phyloP scores from a whole-genome alignment of 2,888 invertebrate genomes.

The Drosophila emarginata region DNA sequence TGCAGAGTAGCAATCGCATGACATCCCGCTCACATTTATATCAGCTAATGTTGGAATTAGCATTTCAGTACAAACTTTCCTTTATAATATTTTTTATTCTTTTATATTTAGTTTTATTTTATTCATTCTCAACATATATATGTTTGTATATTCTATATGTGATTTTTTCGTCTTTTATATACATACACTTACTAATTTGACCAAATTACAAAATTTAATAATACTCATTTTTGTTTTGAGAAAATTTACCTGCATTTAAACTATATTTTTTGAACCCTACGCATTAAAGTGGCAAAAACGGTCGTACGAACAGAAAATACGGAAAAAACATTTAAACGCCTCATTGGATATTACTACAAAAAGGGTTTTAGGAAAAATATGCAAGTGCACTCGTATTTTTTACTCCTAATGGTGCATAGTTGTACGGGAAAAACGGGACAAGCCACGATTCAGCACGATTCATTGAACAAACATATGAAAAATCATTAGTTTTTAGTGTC shows the following conservation, averaged over 20 bases:
- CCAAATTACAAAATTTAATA: background rate
- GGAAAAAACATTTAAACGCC: background rate
- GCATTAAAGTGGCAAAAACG: too few species aligned
- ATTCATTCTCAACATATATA: too few species aligned
- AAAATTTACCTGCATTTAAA: background rate
- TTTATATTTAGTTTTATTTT: too few species aligned
- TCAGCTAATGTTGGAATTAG: too few species aligned
- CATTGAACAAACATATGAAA: slow-evolving; percentile 76
- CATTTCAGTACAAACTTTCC: too few species aligned
- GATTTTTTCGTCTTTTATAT: too few species aligned
- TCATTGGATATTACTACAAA: background rate
- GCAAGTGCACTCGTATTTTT: background rate
- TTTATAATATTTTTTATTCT: too few species aligned
- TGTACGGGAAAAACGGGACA: background rate
- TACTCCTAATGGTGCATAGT: slow-evolving; percentile 4
- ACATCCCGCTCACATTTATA: too few species aligned
- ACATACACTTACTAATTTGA: too few species aligned
- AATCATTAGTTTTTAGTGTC: slow-evolving; percentile 78
- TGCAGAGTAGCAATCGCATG: too few species aligned
- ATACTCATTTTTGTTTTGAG: background rate
- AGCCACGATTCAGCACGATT: slow-evolving; percentile 44
- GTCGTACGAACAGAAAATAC: background rate
- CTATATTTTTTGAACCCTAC: slow-evolving; percentile 23
- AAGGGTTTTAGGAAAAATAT: background rate
- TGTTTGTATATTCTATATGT: too few species aligned